Evolutionary conservation across 2,797 vertebrate genomes (phyloP).

Genomic region (Avahi laniger): DNA sequence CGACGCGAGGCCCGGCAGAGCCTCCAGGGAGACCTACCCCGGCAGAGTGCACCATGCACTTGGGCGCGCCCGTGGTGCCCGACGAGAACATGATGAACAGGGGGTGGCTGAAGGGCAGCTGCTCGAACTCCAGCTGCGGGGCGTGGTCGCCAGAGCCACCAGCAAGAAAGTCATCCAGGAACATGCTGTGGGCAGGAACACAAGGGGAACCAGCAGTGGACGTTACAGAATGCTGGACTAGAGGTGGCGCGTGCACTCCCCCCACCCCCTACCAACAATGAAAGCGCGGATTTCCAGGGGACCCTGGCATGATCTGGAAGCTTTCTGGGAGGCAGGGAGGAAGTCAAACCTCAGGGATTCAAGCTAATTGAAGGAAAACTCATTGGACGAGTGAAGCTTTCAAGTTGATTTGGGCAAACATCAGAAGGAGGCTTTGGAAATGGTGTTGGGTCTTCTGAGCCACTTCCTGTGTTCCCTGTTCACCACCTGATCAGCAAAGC

Average conservation of each 20-base stretch:
- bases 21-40: slow-evolving; percentile 88
- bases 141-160: slow-evolving; percentile 88
- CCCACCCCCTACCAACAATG: no score
- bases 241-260: fast-evolving
- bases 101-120: slow-evolving; percentile 95
- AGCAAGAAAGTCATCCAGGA: slow-evolving; percentile 94
- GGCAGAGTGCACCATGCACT: slow-evolving; percentile 98
- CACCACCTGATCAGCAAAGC: background rate
- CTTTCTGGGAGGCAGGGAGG: background rate
- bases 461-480: background rate
- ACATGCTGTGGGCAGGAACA: slow-evolving; percentile 84
- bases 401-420: background rate
- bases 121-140: slow-evolving; percentile 98
- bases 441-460: background rate
- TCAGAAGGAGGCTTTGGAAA: background rate
- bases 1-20: background rate
- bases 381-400: background rate
- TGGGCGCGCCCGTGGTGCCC: slow-evolving; percentile 96
- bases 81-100: slow-evolving; percentile 98
- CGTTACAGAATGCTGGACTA: background rate
- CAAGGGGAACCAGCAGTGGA: background rate
- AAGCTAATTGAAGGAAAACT: background rate
- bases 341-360: background rate
- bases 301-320: background rate
- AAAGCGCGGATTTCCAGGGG: background rate